Percentiles rank a stretch among this genome's conserved stretches.
These are phyloP conservation scores for Meloidogyne floridensis DNA, from an alignment of 1,140 invertebrate genomes.

Conservation along the genomic window DNA sequence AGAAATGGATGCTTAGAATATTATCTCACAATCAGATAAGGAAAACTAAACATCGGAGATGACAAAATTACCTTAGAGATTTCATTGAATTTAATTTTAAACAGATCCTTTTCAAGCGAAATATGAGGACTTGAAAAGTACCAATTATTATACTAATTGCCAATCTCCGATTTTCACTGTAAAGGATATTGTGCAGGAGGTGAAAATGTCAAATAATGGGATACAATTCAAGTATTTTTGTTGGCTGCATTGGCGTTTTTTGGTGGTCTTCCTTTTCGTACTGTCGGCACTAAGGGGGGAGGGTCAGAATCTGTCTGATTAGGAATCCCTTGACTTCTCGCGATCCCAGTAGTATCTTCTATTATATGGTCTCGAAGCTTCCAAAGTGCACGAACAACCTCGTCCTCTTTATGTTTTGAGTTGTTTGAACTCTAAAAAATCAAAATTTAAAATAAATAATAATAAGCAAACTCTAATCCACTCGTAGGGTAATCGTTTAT, in stretches of 20 bases:
- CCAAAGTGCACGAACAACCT: conserved; percentile 21
- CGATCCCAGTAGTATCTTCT: conserved; percentile 11
- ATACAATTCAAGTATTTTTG: background rate
- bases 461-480: conserved; percentile 10
- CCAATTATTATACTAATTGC: background rate
- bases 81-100: too few relatives aligned
- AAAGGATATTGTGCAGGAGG: too few relatives aligned
- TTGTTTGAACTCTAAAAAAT: background rate
- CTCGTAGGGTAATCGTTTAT: conserved; percentile 5
- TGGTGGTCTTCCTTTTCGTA: background rate
- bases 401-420: conserved; percentile 15
- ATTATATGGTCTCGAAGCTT: conserved; percentile 20
- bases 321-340: background rate
- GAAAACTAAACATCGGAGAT: too few relatives aligned
- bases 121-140: background rate
- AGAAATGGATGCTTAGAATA: too few relatives aligned
- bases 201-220: background rate
- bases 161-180: background rate
- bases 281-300: background rate
- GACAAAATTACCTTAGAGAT: too few relatives aligned
- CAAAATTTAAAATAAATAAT: background rate
- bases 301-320: background rate
- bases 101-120: too few relatives aligned
- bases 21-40: too few relatives aligned
- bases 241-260: background rate